phyloP scores from a whole-genome alignment of 2,888 invertebrate species.

The Hyalella azteca region DNA sequence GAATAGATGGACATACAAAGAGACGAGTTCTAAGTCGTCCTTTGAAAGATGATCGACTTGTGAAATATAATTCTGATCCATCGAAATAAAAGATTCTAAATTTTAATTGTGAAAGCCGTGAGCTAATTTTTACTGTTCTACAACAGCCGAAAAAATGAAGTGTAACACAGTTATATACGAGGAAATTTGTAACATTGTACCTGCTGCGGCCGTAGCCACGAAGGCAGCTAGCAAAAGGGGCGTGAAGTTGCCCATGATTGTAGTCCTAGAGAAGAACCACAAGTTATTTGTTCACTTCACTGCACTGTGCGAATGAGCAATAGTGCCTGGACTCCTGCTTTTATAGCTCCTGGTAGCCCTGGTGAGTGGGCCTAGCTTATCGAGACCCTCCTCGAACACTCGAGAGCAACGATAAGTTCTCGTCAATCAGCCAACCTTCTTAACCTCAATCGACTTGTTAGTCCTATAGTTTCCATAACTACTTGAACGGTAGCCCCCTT shows the following conservation, averaged over 20 bases:
- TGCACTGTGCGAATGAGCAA: neutral
- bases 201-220: conserved; percentile 34
- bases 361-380: neutral
- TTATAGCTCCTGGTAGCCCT: neutral
- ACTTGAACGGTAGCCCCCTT: neutral
- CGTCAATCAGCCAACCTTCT: neutral
- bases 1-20: too few relatives aligned
- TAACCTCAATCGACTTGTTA: conserved; percentile 8
- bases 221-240: conserved; percentile 25
- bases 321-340: neutral
- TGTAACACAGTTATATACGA: too few relatives aligned
- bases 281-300: conserved; percentile 1
- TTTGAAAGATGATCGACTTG: too few relatives aligned
- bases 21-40: too few relatives aligned
- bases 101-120: too few relatives aligned
- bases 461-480: neutral
- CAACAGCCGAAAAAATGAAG: too few relatives aligned
- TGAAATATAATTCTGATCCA: too few relatives aligned
- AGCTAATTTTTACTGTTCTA: too few relatives aligned
- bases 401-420: neutral
- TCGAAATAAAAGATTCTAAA: too few relatives aligned
- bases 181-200: too few relatives aligned
- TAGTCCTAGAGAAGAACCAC: neutral
- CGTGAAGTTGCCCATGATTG: conserved; percentile 8
- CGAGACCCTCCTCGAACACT: neutral